Conservation (phyloP, 2,797 vertebrate species). For the Protonibea diacanthus region DNA sequence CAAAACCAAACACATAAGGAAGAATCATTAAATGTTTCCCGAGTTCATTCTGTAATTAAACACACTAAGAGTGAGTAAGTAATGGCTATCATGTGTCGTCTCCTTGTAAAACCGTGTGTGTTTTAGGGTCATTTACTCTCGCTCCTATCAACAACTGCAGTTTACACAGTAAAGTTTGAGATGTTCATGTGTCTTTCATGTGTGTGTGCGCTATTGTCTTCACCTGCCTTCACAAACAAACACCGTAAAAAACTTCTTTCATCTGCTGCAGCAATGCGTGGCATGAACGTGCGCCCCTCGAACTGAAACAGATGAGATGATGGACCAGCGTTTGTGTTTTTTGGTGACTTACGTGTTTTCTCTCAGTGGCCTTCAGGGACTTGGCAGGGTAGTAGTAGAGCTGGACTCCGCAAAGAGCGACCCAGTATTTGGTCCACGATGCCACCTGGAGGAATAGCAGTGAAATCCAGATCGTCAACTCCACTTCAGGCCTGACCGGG, state of each 20-base stretch:
- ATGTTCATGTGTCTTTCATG: neutral
- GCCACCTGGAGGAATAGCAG: constrained; percentile 88
- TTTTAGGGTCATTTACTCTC: constrained; percentile 4
- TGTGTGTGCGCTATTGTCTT: constrained; percentile 1
- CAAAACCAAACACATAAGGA: constrained; percentile 11
- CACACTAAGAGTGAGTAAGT: constrained; percentile 23
- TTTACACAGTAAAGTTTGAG: neutral
- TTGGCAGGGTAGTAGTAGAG: constrained; percentile 98
- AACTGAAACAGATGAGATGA: neutral
- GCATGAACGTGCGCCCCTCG: neutral
- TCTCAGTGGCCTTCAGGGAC: constrained; percentile 97
- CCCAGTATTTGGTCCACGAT: constrained; percentile 99
- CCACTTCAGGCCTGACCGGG: neutral
- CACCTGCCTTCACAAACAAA: constrained; percentile 1
- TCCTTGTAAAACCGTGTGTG: constrained; percentile 24
- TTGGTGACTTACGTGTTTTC: constrained; percentile 93
- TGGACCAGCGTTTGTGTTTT: neutral
- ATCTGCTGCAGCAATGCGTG: neutral
- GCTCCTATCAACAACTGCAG: constrained; percentile 28
- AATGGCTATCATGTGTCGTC: constrained; percentile 57
- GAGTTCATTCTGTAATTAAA: constrained; percentile 41
- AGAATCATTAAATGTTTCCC: constrained; percentile 21
- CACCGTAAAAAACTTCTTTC: neutral
- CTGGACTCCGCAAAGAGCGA: constrained; percentile 93
- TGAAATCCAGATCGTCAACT: constrained; percentile 9